A percentile compares a stretch with the other conserved stretches of the same genome.
Conservation (phyloP, 2,797 vertebrate genomes). For the Acanthiza pusilla region DNA sequence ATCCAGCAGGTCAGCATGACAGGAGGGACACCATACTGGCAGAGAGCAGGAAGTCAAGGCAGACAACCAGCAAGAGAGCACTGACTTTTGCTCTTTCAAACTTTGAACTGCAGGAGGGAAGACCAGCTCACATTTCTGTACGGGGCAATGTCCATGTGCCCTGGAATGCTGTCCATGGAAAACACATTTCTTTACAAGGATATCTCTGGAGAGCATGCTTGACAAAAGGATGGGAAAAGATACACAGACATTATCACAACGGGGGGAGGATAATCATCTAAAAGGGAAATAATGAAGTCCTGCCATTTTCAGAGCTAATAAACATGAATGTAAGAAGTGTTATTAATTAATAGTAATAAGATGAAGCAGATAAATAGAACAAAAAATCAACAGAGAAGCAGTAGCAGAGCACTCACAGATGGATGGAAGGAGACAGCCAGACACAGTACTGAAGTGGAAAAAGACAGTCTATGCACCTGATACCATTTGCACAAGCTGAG, state of each 20-base stretch:
- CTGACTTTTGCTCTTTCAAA: conserved; percentile 58
- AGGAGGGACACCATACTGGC: not conserved
- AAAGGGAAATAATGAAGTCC: not conserved
- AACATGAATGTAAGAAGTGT: not conserved
- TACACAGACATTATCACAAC: not conserved
- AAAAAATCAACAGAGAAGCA: not conserved
- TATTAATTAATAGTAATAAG: not conserved
- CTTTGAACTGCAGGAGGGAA: conserved; percentile 43
- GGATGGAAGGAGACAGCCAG: not conserved
- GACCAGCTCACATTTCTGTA: not conserved
- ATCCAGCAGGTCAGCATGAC: not conserved
- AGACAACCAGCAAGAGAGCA: not conserved
- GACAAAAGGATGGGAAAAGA: not conserved
- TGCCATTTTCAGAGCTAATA: not conserved
- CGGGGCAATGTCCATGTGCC: not conserved
- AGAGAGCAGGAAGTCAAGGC: not conserved
- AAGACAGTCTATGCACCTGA: not conserved
- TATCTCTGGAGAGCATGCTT: not conserved
- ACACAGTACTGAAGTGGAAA: not conserved
- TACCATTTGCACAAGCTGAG: not conserved
- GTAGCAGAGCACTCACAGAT: not conserved
- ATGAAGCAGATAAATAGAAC: not conserved
- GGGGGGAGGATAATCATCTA: not conserved
- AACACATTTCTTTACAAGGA: not conserved
- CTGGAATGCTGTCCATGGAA: not conserved